phyloP scores from a whole-genome alignment of 2,113 vertebrate species.

The Indri indri region DNA sequence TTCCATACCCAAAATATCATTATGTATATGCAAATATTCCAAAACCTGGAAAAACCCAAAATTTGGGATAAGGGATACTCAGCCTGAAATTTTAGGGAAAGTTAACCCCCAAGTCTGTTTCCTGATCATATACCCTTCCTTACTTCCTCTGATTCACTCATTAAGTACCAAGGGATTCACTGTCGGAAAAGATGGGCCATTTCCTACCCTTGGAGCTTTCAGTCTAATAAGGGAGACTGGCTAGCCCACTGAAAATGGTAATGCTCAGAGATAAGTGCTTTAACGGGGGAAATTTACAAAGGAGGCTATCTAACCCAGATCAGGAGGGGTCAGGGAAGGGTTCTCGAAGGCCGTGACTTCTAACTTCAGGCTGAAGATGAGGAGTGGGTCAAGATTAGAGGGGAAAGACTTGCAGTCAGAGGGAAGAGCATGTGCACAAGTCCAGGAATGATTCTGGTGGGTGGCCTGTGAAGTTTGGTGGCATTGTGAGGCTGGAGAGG shows the following conservation, averaged over 20 bases:
- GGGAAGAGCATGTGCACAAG: not conserved
- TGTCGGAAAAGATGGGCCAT: not conserved
- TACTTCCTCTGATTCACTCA: not conserved
- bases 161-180: not conserved
- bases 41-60: not conserved
- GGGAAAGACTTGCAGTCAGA: not conserved
- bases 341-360: not conserved
- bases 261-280: not conserved
- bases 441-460: not conserved
- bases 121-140: not conserved
- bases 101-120: not conserved
- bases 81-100: not conserved
- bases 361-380: not conserved
- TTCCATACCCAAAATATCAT: not conserved
- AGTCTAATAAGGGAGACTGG: not conserved
- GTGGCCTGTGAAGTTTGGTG: not conserved
- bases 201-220: slow-evolving; percentile 13
- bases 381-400: not conserved
- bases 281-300: not conserved
- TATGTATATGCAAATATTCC: not conserved
- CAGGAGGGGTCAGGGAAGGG: not conserved
- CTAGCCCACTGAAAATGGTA: not conserved
- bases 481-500: not conserved
- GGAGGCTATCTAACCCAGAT: not conserved
- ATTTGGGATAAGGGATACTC: not conserved